Conservation (phyloP, 2,888 invertebrate species). For the Eucriotettix oculatus region DNA sequence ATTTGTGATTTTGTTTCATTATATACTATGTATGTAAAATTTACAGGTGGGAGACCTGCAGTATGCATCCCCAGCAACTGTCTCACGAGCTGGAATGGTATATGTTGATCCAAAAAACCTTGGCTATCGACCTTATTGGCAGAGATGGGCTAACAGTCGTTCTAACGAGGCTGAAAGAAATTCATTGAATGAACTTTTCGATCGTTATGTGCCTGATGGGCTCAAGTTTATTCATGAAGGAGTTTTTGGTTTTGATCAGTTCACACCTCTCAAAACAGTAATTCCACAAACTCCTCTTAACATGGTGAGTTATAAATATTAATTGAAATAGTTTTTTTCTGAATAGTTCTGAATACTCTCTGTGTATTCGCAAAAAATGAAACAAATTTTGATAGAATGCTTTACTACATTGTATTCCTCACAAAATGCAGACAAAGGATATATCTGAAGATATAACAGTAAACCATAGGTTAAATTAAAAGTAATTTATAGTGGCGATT, state of each 20-base stretch:
- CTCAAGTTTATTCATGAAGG: conserved; percentile 59
- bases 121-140: conserved; percentile 74
- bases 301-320: conserved; percentile 36
- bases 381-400: no score
- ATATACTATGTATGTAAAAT: no score
- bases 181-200: conserved; percentile 40
- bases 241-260: conserved; percentile 51
- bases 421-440: no score
- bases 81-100: conserved; percentile 86
- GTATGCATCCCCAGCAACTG: conserved; percentile 84
- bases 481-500: no score
- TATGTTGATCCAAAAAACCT: conserved; percentile 85
- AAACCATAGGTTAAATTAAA: no score
- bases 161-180: conserved; percentile 28
- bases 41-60: conserved; percentile 66
- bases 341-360: no score
- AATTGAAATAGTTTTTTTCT: no score
- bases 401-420: no score
- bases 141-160: conserved; percentile 40
- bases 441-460: no score
- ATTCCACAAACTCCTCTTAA: conserved; percentile 47
- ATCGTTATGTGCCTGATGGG: conserved; percentile 55
- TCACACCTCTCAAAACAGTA: conserved; percentile 21
- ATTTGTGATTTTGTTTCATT: no score
- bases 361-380: no score